Evolutionary conservation across 2,113 vertebrate genomes (phyloP), one percentile per base, ranked within the genome.

Genomic region (Ciconia stormi): DNA sequence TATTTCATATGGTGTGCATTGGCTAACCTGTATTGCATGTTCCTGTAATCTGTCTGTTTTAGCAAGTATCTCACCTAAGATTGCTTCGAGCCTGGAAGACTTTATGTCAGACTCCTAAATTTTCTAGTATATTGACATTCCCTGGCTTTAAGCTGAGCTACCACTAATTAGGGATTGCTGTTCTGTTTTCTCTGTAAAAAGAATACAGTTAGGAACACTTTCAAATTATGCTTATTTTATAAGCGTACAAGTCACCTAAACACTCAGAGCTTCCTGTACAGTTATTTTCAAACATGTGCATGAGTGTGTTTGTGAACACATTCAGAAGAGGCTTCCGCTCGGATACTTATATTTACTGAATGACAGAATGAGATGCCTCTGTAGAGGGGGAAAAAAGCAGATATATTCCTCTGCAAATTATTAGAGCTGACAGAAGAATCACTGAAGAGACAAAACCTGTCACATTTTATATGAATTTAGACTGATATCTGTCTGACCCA

Each of bases 341-440:
- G 71, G 56, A 29, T 91, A 55, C 87, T 96, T 96, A 5, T 34
- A 91, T 96, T 97, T 92, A 74, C 62, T 91, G 87, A 97, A 91
- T 94, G 87, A 89, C 92, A 87, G 89, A 95, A 95, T 66, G 49
- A 93, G 78, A 90, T 82, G 63, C 15, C 66, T 94, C 82, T 67
- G 72, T 72, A 82, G 27, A 84, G 47, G 32, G 83, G 55, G 16
- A 20, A 59, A 56, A 92, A 85, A 52, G 25, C 69, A 83, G 95
- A 87, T 93, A 52, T 46, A 82, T 89, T 89, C 88, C 63, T 89
- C 91, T 94, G 66, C 92, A 97, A 95, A 95, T 97, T 89, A 96
- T 95, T 89, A 11, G 20, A 62, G 49, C 85, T 97, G 95, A 94
- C 69, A 61, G 93, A 98, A 96, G 80, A 96, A 93, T 97, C 90